Conservation (phyloP, 2,797 vertebrate genomes). For the Bryconaethiops microstoma region DNA sequence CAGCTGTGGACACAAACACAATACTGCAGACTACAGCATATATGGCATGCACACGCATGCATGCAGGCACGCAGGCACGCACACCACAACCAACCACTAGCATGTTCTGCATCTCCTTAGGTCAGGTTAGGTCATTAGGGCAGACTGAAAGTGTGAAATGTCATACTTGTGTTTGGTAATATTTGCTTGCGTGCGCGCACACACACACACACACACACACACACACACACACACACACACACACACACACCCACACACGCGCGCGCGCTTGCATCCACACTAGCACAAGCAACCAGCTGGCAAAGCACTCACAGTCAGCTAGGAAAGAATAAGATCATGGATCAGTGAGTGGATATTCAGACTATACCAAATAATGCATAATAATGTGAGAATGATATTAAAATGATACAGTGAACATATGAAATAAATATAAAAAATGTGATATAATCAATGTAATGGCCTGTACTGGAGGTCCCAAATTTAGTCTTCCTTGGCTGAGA, state of each 20-base stretch:
- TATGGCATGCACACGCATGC: neutral
- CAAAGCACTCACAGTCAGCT: constrained; percentile 58
- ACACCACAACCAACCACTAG: constrained; percentile 21
- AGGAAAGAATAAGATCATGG: constrained; percentile 46
- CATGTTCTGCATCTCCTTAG: neutral
- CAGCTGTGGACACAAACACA: constrained; percentile 78
- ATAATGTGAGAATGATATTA: neutral
- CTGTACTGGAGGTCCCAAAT: constrained; percentile 4
- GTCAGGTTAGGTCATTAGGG: neutral
- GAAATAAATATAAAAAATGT: neutral
- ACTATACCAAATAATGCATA: neutral
- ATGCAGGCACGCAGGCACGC: constrained; percentile 3
- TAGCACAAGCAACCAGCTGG: constrained; percentile 31
- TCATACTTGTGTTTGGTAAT: neutral
- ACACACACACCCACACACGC: no score
- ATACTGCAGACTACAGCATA: constrained; percentile 43
- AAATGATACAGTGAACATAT: neutral
- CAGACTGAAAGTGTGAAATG: neutral
- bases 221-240: constrained; percentile 32
- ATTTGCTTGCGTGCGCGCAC: neutral
- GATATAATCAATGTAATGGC: neutral
- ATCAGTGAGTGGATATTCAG: neutral
- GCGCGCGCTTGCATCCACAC: constrained; percentile 17
- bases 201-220: constrained; percentile 43
- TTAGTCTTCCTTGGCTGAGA: constrained; percentile 55